Conservation (phyloP, 2,113 vertebrate species). For the Choloepus hoffmanni region DNA sequence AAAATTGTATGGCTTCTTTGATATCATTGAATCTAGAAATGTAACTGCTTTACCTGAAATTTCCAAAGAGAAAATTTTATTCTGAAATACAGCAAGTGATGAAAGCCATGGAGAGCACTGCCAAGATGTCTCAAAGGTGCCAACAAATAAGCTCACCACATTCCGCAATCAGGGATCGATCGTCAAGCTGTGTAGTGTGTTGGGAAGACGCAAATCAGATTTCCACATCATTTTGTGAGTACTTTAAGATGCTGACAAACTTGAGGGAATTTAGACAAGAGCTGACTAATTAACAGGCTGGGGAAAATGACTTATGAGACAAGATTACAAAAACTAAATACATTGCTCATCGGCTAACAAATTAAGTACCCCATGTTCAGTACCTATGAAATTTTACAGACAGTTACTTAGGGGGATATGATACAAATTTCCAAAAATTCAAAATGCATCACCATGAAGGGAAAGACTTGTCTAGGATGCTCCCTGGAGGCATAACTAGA, state of each 20-base stretch:
- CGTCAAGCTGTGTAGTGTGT: fast-evolving
- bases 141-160: neutral
- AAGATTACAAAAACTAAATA: slow-evolving; percentile 35
- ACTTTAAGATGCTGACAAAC: slow-evolving; percentile 26
- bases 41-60: neutral
- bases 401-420: neutral
- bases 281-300: slow-evolving; percentile 10
- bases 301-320: slow-evolving; percentile 27
- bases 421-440: slow-evolving; percentile 54
- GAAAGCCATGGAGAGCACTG: neutral
- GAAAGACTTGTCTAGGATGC: slow-evolving; percentile 38
- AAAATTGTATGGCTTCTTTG: neutral
- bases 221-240: neutral
- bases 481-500: slow-evolving; percentile 32
- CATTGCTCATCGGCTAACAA: slow-evolving; percentile 12
- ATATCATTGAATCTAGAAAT: neutral
- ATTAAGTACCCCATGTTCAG: slow-evolving; percentile 33
- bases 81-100: neutral
- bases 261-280: slow-evolving; percentile 19
- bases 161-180: neutral
- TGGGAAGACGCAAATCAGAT: neutral
- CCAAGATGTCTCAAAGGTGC: neutral
- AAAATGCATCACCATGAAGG: slow-evolving; percentile 30
- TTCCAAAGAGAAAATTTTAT: slow-evolving; percentile 2
- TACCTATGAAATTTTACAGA: neutral